Percentiles rank a stretch among this genome's conserved stretches.
These are phyloP conservation scores for Drosophila imparisetae DNA, from an alignment of 2,888 invertebrate genomes.

Conservation along the genomic window DNA sequence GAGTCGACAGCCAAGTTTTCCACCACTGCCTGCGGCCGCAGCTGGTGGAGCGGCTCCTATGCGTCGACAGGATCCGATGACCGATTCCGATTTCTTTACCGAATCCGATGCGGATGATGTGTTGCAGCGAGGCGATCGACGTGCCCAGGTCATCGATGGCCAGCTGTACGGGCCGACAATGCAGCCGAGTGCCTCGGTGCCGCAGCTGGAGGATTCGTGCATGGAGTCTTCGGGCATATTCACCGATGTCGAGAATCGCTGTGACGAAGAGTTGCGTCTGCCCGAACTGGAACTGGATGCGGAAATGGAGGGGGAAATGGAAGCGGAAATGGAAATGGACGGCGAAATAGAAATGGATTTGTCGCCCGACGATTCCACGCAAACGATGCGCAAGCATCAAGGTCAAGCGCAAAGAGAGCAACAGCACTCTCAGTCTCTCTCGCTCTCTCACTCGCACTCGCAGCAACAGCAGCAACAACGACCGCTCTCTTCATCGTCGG, in stretches of 20 bases:
- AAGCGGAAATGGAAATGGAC: slow-evolving; percentile 43
- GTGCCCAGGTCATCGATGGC: slow-evolving; percentile 94
- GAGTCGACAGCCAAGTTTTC: slow-evolving; percentile 85
- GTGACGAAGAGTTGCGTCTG: slow-evolving; percentile 86
- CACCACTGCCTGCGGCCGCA: slow-evolving; percentile 82
- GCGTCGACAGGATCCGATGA: slow-evolving; percentile 93
- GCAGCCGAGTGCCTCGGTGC: slow-evolving; percentile 85
- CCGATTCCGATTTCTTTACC: slow-evolving; percentile 95
- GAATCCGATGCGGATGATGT: slow-evolving; percentile 94
- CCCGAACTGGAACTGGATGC: slow-evolving; percentile 61
- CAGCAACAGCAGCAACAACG: slow-evolving; percentile 69
- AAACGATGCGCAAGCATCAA: slow-evolving; percentile 84
- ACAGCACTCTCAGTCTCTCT: slow-evolving; percentile 45
- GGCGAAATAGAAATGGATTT: slow-evolving; percentile 57
- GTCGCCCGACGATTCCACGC: slow-evolving; percentile 84
- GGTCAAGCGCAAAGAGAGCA: slow-evolving; percentile 54
- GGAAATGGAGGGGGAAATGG: slow-evolving; percentile 36
- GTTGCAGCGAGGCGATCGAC: slow-evolving; percentile 89
- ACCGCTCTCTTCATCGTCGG: slow-evolving; percentile 79
- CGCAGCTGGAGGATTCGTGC: slow-evolving; percentile 89
- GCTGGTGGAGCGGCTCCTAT: slow-evolving; percentile 85
- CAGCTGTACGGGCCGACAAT: slow-evolving; percentile 90
- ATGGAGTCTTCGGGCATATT: slow-evolving; percentile 96
- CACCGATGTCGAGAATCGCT: slow-evolving; percentile 92
- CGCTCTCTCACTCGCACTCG: slow-evolving; percentile 61